phyloP scores from a whole-genome alignment of 2,888 invertebrate genomes.

The Pemphredon lugubris region DNA sequence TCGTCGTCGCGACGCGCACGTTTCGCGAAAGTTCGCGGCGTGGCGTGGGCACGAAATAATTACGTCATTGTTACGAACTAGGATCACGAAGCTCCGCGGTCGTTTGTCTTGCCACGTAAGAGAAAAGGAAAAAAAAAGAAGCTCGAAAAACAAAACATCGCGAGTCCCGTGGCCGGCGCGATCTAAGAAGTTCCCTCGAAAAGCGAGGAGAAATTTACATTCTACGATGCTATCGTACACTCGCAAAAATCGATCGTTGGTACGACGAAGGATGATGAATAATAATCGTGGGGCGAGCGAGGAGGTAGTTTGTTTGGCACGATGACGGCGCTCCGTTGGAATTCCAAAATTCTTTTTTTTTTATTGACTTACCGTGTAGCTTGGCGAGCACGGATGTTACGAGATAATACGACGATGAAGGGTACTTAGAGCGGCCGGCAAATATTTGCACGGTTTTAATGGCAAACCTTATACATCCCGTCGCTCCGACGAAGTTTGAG shows the following conservation, averaged over 20 bases:
- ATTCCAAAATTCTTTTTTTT: constrained; percentile 50
- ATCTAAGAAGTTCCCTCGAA: too few relatives aligned
- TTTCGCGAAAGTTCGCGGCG: constrained; percentile 40
- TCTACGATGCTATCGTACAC: too few relatives aligned
- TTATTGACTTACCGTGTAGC: constrained; percentile 45
- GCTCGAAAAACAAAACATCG: neutral
- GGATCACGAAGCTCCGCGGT: constrained; percentile 10
- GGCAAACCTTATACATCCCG: constrained; percentile 50
- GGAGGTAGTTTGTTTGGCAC: constrained; percentile 20
- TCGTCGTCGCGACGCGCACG: constrained; percentile 23
- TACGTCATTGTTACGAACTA: constrained; percentile 62
- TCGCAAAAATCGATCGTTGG: too few relatives aligned
- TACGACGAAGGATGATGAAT: constrained; percentile 8
- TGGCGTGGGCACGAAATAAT: constrained; percentile 57
- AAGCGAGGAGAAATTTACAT: too few relatives aligned
- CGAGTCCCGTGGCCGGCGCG: too few relatives aligned
- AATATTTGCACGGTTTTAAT: constrained; percentile 61
- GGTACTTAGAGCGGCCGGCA: constrained; percentile 45
- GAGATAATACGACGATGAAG: constrained; percentile 54
- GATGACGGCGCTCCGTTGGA: constrained; percentile 23
- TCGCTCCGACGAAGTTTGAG: constrained; percentile 24
- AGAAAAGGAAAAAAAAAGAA: neutral
- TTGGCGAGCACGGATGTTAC: constrained; percentile 28
- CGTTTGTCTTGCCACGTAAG: too few relatives aligned
- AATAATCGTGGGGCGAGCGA: neutral